Conservation (phyloP, 2,797 vertebrate genomes). For the Scyliorhinus canicula region DNA sequence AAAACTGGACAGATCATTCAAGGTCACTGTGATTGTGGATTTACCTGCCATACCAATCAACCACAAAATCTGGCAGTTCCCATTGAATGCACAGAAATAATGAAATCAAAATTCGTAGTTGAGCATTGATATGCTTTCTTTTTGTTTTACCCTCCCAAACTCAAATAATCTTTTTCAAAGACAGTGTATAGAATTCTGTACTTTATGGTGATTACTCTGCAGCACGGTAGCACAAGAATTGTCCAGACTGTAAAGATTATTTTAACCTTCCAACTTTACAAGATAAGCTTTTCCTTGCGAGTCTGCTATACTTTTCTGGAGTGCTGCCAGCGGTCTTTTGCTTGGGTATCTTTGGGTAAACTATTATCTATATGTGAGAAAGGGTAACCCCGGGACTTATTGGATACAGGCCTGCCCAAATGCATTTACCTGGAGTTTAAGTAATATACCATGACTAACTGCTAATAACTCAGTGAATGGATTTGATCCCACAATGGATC, state of each 20-base stretch:
- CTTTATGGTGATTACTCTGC: not conserved
- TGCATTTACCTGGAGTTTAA: not conserved
- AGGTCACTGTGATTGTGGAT: not conserved
- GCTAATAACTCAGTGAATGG: not conserved
- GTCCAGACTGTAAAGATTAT: not conserved
- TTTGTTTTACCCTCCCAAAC: not conserved
- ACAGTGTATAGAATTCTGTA: not conserved
- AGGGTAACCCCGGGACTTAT: not conserved
- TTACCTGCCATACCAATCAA: not conserved
- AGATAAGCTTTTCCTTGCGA: not conserved
- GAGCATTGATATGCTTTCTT: not conserved
- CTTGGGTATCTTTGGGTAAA: not conserved
- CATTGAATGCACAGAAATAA: not conserved
- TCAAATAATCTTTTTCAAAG: not conserved
- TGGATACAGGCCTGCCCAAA: not conserved
- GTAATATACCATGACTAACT: not conserved
- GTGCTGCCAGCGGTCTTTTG: not conserved
- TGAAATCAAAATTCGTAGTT: not conserved
- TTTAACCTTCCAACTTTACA: not conserved
- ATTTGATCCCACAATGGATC: not conserved
- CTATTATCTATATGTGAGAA: not conserved
- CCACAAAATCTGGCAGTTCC: not conserved
- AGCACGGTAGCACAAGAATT: no score
- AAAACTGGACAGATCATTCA: not conserved
- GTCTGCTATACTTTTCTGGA: no score